Evolutionary conservation across 2,113 vertebrate genomes (phyloP), one percentile per base, ranked within the genome.

Genomic region (Saiga tatarica): DNA sequence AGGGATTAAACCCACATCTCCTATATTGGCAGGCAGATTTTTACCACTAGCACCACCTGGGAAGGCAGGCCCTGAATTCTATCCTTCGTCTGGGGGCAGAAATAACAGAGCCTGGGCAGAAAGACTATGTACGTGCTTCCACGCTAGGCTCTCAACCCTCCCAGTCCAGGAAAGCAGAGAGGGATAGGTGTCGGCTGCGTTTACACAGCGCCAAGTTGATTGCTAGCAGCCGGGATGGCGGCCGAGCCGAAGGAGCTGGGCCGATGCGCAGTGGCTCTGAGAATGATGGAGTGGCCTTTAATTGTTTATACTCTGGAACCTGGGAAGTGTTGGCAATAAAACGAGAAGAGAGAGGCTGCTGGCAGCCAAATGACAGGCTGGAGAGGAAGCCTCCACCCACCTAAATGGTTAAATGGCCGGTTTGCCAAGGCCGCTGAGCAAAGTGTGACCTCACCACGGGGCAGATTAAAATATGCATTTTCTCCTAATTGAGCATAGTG

Each of bases 391-490:
- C 95, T 81, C 97, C 95, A 91, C 95, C 97, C 96, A 95, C 97
- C 98, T 98, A 99, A 99, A 99, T 15, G 90, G 98, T 99, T 99
- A 99, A 99, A 98, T 89, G 97, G 85, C 53, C 97, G 19, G 98
- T 99, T 98, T 99, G 99, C 99, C 99, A 99, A 99, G 98, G 98
- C 98, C 98, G 98, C 98, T 83, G 97, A 98, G 97, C 95, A 97
- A 99, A 99, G 99, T 98, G 98, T 98, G 98, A 98, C 98, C 98
- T 98, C 99, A 98, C 99, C 98, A 98, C 97, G 55, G 98, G 99
- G 99, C 87, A 97, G 99, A 99, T 99, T 99, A 99, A 99, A 99
- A 99, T 99, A 99, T 98, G 99, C 98, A 97, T 99, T 99, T 99
- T 98, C 98, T 98, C 98, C 98, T 99, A 99, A 99, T 99, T 99